Conservation (phyloP, 1,140 invertebrate genomes). For the Phortica variegata region DNA sequence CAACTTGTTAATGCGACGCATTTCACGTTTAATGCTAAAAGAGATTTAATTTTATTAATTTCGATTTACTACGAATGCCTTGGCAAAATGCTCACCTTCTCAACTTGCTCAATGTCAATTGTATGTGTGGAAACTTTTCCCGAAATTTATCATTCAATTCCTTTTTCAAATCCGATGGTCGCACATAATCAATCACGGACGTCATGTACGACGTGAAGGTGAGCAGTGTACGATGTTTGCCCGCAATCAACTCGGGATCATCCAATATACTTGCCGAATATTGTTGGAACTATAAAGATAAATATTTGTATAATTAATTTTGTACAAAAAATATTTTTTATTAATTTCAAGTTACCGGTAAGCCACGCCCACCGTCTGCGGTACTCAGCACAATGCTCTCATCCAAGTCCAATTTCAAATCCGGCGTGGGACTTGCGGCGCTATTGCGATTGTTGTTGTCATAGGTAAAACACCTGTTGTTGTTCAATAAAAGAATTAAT, state of each 20-base stretch:
- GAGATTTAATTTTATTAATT: not conserved
- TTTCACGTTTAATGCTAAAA: constrained; percentile 81
- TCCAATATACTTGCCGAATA: constrained; percentile 90
- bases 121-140: constrained; percentile 92
- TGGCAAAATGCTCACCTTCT: constrained; percentile 69
- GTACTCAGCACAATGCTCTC: constrained; percentile 34
- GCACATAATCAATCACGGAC: constrained; percentile 95
- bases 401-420: constrained; percentile 51
- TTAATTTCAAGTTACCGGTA: constrained; percentile 26
- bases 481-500: not conserved
- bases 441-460: constrained; percentile 64
- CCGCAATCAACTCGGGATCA: constrained; percentile 92
- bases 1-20: constrained; percentile 88
- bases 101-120: constrained; percentile 94
- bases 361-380: constrained; percentile 25
- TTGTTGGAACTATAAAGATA: constrained; percentile 50
- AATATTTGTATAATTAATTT: not conserved
- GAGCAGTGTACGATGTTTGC: constrained; percentile 90
- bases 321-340: not conserved
- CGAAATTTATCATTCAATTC: constrained; percentile 97
- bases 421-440: constrained; percentile 49
- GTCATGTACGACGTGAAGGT: constrained; percentile 95
- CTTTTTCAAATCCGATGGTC: constrained; percentile 94
- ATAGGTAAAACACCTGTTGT: constrained; percentile 71
- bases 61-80: constrained; percentile 58